A percentile compares a stretch with the other conserved stretches of the same genome.
Evolutionary conservation across 2,797 vertebrate species (phyloP).

Genomic region (Takifugu ocellatus): DNA sequence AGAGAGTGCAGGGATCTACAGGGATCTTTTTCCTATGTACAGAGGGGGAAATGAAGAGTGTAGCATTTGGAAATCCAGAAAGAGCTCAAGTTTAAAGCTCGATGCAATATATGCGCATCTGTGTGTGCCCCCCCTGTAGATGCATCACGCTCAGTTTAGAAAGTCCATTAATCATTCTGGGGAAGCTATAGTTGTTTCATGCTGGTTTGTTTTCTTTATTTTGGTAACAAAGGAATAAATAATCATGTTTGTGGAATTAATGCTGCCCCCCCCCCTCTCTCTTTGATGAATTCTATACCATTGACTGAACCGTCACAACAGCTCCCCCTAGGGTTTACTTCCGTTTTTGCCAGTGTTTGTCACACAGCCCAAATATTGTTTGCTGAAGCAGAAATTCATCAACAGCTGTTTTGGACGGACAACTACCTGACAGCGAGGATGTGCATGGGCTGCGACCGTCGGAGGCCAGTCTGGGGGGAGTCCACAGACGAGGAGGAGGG

Average conservation of each 20-base stretch:
- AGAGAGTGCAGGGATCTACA: conserved; percentile 34
- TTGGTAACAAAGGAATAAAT: too few relatives aligned
- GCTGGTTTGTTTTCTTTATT: too few relatives aligned
- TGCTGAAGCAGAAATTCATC: background rate
- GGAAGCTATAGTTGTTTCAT: too few relatives aligned
- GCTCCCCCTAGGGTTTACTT: conserved; percentile 4
- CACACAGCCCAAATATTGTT: background rate
- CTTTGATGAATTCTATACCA: too few relatives aligned
- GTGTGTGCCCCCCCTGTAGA: too few relatives aligned
- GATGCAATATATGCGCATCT: conserved; percentile 1
- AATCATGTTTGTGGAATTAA: too few relatives aligned
- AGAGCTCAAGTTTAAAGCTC: conserved; percentile 4
- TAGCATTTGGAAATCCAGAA: conserved; percentile 5
- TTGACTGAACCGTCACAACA: background rate
- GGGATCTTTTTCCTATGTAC: conserved; percentile 28
- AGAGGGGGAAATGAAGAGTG: too few relatives aligned
- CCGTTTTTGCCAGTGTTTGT: background rate
- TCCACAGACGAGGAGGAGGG: conserved; percentile 58
- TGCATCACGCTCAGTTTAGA: too few relatives aligned
- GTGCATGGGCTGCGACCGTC: conserved; percentile 89
- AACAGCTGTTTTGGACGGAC: background rate
- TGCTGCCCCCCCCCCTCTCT: too few relatives aligned
- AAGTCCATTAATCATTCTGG: too few relatives aligned
- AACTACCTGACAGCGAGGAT: conserved; percentile 89
- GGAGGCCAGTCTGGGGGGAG: conserved; percentile 71